Percentiles rank a stretch among this genome's conserved stretches.
Evolutionary conservation across 2,113 vertebrate species (phyloP).

Genomic region (Passer montanus): DNA sequence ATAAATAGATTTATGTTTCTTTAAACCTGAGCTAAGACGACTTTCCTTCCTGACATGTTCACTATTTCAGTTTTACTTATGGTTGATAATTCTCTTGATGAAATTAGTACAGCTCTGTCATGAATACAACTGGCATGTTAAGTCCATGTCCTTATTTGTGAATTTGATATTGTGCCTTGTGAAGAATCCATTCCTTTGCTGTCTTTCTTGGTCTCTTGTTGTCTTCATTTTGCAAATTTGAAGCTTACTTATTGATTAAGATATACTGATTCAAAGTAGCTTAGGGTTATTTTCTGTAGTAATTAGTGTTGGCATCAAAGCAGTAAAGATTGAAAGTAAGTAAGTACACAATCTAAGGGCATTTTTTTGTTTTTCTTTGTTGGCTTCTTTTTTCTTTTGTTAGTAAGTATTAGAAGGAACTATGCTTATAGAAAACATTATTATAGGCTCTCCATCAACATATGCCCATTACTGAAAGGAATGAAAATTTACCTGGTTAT

Average conservation of each 20-base stretch:
- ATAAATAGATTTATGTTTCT: neutral
- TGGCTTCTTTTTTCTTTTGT: neutral
- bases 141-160: neutral
- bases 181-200: neutral
- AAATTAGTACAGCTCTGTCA: neutral
- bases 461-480: neutral
- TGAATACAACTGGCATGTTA: neutral
- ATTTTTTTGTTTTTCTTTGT: neutral
- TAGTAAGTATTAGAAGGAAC: neutral
- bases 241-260: conserved; percentile 22
- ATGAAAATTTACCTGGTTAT: neutral
- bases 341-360: neutral
- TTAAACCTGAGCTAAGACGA: neutral
- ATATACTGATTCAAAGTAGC: neutral
- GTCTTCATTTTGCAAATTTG: neutral
- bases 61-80: neutral
- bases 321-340: neutral
- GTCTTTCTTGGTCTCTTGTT: neutral
- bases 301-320: conserved; percentile 15
- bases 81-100: neutral
- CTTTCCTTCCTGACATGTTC: neutral
- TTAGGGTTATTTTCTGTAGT: conserved; percentile 11
- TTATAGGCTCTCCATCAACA: neutral
- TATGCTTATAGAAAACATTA: neutral
- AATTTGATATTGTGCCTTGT: neutral